Evolutionary conservation across 2,797 vertebrate species (phyloP).

Genomic region (Labroides dimidiatus): DNA sequence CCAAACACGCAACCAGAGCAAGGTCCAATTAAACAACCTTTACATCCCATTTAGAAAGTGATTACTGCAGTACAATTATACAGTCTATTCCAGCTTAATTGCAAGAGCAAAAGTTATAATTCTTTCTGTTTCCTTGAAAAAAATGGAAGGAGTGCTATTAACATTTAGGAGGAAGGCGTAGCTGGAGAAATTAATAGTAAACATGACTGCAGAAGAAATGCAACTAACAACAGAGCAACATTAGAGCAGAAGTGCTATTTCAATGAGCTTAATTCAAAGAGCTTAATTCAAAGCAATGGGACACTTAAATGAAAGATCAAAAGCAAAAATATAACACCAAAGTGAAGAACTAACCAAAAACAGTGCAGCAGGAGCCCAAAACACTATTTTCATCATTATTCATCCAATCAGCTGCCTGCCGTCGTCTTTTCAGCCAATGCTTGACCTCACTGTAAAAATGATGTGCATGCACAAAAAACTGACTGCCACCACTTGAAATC

Average conservation of each 20-base stretch:
- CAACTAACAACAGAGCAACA: too few relatives aligned
- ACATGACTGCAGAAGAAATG: too few relatives aligned
- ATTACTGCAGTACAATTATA: constrained; percentile 32
- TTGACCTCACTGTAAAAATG: constrained; percentile 21
- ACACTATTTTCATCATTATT: constrained; percentile 38
- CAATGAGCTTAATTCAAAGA: not conserved
- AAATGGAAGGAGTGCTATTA: constrained; percentile 34
- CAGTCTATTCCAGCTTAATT: constrained; percentile 38
- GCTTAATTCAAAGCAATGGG: constrained; percentile 2
- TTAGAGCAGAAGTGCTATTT: too few relatives aligned
- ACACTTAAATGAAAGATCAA: constrained; percentile 12
- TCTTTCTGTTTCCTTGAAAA: constrained; percentile 5
- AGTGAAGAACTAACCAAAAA: constrained; percentile 12
- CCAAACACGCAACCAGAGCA: constrained; percentile 8
- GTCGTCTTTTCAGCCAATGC: not conserved
- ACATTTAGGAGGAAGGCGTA: constrained; percentile 34
- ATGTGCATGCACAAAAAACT: constrained; percentile 22
- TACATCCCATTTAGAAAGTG: constrained; percentile 30
- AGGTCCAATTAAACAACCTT: constrained; percentile 40
- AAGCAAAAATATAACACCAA: constrained; percentile 4
- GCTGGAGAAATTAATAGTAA: constrained; percentile 11
- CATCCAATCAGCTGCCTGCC: constrained; percentile 28
- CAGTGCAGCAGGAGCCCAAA: not conserved
- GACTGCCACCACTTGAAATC: constrained; percentile 2
- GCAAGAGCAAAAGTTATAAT: constrained; percentile 19